phyloP scores from a whole-genome alignment of 2,797 vertebrate genomes.

The Anisognathus igniventris region DNA sequence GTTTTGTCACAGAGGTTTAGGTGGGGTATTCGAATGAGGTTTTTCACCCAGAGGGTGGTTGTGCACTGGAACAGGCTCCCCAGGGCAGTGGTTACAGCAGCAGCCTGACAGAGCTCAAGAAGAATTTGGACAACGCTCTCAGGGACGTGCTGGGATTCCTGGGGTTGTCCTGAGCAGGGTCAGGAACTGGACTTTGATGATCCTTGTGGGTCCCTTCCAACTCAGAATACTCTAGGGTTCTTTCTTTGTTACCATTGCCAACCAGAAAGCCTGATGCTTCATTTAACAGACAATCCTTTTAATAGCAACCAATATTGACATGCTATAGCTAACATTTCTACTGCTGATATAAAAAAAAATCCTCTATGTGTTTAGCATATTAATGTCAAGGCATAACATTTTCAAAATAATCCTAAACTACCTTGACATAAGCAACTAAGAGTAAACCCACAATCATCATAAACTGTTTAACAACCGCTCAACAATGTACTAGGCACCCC shows the following conservation, averaged over 20 bases:
- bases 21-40: too few relatives aligned
- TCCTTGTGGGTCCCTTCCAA: neutral
- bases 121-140: neutral
- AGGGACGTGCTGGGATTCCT: neutral
- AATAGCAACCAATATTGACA: neutral
- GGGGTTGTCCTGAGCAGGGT: neutral
- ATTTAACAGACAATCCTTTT: neutral
- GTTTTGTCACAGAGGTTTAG: neutral
- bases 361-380: neutral
- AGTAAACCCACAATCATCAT: neutral
- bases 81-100: too few relatives aligned
- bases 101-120: neutral
- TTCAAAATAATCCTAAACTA: neutral
- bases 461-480: neutral
- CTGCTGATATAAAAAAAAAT: neutral
- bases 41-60: neutral
- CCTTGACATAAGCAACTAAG: neutral
- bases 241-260: neutral
- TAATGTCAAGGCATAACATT: neutral
- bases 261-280: neutral
- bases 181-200: neutral
- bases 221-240: neutral
- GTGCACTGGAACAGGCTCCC: neutral
- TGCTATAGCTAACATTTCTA: neutral
- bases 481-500: neutral